Evolutionary conservation across 1,140 invertebrate genomes (phyloP).

Genomic region (Phthorimaea operculella): DNA sequence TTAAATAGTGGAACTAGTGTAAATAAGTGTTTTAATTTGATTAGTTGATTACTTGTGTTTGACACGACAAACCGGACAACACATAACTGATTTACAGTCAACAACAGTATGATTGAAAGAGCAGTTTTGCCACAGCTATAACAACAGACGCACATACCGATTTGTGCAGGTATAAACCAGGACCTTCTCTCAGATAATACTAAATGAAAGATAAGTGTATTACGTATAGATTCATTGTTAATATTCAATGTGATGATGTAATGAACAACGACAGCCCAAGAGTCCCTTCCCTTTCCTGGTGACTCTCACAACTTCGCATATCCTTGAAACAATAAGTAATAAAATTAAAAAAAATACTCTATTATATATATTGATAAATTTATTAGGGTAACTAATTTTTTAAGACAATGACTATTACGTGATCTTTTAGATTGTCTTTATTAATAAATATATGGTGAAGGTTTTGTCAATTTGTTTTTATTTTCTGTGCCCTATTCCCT

Average conservation of each 20-base stretch:
- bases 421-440: conserved; percentile 69
- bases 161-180: too few relatives aligned
- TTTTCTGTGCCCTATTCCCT: conserved; percentile 22
- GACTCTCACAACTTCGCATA: conserved; percentile 63
- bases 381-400: conserved; percentile 67
- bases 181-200: too few relatives aligned
- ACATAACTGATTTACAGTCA: too few relatives aligned
- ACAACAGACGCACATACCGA: too few relatives aligned
- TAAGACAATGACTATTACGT: conserved; percentile 67
- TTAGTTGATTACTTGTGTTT: too few relatives aligned
- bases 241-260: conserved; percentile 57
- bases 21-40: too few relatives aligned
- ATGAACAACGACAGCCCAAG: conserved; percentile 56
- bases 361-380: conserved; percentile 66
- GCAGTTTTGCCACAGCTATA: too few relatives aligned
- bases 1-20: too few relatives aligned
- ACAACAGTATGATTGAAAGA: too few relatives aligned
- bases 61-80: too few relatives aligned
- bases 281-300: conserved; percentile 40
- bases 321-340: conserved; percentile 68
- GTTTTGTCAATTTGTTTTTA: conserved; percentile 64
- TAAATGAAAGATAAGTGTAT: conserved; percentile 40
- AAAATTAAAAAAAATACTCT: conserved; percentile 62
- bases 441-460: conserved; percentile 69
- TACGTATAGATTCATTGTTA: conserved; percentile 60